Evolutionary conservation across 1,140 invertebrate species (phyloP), one percentile per base, ranked within the genome.

Genomic region (Leptoteleia sp.): DNA sequence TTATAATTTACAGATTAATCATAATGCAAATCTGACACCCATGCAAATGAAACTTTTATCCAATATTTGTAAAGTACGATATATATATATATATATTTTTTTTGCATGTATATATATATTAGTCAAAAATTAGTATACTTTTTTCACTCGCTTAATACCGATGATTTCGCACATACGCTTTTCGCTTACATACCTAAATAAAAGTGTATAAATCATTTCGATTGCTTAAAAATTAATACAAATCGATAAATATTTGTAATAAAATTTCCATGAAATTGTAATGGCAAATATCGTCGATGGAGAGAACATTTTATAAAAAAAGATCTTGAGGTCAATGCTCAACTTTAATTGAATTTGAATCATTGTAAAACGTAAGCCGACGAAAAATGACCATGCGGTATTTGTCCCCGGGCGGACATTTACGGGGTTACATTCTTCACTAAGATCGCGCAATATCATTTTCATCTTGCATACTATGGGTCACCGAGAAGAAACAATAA

Each of bases 1-100:
- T 76, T 45, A 25, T 64, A 76, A 77, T 77, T 65, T 71, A 77
- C 64, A 72, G 40, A 78, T 61, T 64, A 78, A 72, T 65, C 16
- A 37, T 65, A 77, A 77, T 78, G 67, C 52, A 78, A 76, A 72
- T 57, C 65, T 71, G 38, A 71, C 65, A 50, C 64, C 42, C 75
- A 68, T 61, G 37, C 54, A 78, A 72, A 72, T 31, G 47, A 72
- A 72, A 64, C 42, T 29, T 40, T 55, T 54, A 43, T 65, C 25
- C 13, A 59, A 65, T 48, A 29, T 48, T 13, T 55, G 17, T 54
- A 40, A 71, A 65, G 42, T 59, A 71, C 50, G 43, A 71, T 62
- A 72, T 68, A 72, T 78, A 64, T 68, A 61, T 62, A 22, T 45
- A 31, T 59, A 50, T 70, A 50, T 57, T 40, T n/a, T 65, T 35